Evolutionary conservation across 2,113 vertebrate species (phyloP).

Genomic region (Fregata magnificens): DNA sequence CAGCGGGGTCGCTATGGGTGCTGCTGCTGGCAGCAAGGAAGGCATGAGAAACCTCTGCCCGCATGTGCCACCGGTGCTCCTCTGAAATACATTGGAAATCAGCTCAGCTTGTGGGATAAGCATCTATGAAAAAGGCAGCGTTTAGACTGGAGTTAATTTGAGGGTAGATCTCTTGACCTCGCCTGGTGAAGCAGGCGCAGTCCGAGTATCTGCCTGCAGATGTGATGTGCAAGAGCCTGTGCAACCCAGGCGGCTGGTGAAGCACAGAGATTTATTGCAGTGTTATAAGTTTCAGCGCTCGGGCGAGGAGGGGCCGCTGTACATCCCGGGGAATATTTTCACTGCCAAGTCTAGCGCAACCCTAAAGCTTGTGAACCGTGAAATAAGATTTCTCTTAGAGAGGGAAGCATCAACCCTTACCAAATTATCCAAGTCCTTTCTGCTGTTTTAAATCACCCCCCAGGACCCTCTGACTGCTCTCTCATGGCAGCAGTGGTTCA

Average conservation of each 20-base stretch:
- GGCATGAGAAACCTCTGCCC: neutral
- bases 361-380: slow-evolving; percentile 49
- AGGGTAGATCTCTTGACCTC: neutral
- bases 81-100: neutral
- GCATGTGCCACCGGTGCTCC: fast-evolving
- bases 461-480: neutral
- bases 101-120: neutral
- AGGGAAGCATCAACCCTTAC: slow-evolving; percentile 14
- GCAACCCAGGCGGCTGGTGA: neutral
- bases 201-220: neutral
- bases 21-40: neutral
- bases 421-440: neutral
- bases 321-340: neutral
- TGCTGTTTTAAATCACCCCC: slow-evolving; percentile 23
- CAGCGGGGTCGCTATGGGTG: neutral
- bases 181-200: fast-evolving
- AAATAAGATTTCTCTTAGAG: slow-evolving; percentile 72
- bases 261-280: neutral
- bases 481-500: slow-evolving; percentile 7
- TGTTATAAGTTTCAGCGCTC: neutral
- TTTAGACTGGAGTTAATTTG: neutral
- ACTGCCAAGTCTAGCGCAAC: neutral
- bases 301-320: neutral
- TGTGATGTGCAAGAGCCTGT: neutral
- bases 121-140: neutral